Base-by-base conservation (phyloP, 2,888 invertebrate genomes). In the Cephus spinipes region DNA sequence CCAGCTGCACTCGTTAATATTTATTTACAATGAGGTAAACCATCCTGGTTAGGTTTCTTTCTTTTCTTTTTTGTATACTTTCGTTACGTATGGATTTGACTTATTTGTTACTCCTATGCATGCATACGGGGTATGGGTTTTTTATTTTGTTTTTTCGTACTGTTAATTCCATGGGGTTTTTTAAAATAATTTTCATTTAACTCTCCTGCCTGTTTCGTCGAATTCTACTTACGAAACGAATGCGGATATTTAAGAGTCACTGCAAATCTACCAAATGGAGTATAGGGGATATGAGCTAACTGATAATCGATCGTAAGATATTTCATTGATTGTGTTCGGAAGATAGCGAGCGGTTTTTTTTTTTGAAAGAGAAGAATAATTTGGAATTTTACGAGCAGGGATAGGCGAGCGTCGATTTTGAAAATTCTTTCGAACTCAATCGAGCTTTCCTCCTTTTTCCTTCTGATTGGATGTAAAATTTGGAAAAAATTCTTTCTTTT, bases 81-180 rank as follows among this genome's bases (percentile, higher is more conserved):
- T 75, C 35, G 80, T 75, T 82, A 77, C 69, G 78, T 77, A 79
- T 80, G 79, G 79, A 40, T 40, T 40, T 40, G 40, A 40, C 40
- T 84, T 85, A 77, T 81, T 81, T 73, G 77, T 79, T 85, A 85
- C 40, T 84, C 23, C 40, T 84, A 78, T 73, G 74, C 84, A 84
- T 84, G 84, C 84, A 83, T 81, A 12, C 76, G 32, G 35, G 55
- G 36, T 75, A 75, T 71, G 78, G 77, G 73, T 81, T 81, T 84
- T 79, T 81, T 79, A 82, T 73, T 40, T 15, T 15, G 4, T 40
- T 40, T 15, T 40, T 40, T 40, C 15, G 1, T 40, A 40, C 40
- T 15, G 15, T 40, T 40, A 40, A 40, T 40, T 40, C 15, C 6
- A 40, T 40, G 15, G 15, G 15, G 15, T 0, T 40, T 40, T 40